A percentile compares a stretch with the other conserved stretches of the same genome.
Conservation (phyloP, 2,888 invertebrate species). For the Abscondita cerata region DNA sequence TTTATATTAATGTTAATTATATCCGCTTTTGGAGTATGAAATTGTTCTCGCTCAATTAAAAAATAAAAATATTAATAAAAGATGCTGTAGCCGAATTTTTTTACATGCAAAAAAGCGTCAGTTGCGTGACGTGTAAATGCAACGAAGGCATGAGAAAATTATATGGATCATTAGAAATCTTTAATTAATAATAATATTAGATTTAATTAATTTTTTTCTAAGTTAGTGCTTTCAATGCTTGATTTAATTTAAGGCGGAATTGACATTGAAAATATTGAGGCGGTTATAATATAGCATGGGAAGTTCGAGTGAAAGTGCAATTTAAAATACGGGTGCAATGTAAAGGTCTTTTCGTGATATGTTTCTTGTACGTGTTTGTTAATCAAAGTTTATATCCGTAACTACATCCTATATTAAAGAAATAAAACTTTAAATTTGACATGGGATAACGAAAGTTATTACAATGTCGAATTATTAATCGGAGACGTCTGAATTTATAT, state of each 20-base stretch:
- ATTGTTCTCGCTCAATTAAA: neutral
- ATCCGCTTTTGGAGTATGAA: neutral
- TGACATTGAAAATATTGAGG: conserved; percentile 19
- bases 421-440: conserved; percentile 26
- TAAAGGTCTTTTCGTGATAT: conserved; percentile 36
- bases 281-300: conserved; percentile 8
- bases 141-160: conserved; percentile 8
- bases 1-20: no score
- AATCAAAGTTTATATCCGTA: conserved; percentile 13
- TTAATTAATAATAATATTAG: neutral
- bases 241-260: conserved; percentile 1
- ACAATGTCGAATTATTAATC: conserved; percentile 7
- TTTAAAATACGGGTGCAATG: conserved; percentile 36
- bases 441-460: conserved; percentile 19
- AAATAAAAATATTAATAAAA: neutral
- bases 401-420: conserved; percentile 22
- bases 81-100: neutral
- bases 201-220: conserved; percentile 1
- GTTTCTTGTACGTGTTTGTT: neutral
- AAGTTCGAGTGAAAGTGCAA: conserved; percentile 20
- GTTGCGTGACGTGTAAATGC: conserved; percentile 11
- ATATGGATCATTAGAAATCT: conserved; percentile 13
- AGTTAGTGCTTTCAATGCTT: neutral
- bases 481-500: conserved; percentile 9
- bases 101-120: conserved; percentile 6